Evolutionary conservation across 2,888 invertebrate species (phyloP).

Genomic region (Enchytraeus crypticus): DNA sequence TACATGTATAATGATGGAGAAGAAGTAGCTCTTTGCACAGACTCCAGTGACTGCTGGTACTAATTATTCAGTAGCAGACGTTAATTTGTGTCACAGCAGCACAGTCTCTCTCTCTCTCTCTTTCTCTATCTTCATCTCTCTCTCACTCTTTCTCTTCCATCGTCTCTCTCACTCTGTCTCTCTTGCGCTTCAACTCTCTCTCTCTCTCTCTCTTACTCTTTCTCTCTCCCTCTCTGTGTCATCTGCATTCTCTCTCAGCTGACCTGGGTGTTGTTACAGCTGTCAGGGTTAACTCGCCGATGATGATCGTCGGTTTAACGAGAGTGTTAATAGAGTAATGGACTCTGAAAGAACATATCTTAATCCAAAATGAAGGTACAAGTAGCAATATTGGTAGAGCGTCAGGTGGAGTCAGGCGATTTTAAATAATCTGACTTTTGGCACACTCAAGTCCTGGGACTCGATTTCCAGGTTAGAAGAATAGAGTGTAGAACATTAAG

Average conservation of each 20-base stretch:
- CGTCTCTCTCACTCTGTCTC: slow-evolving; percentile 3
- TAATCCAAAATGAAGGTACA: no score
- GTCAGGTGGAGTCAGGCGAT: no score
- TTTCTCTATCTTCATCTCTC: not conserved
- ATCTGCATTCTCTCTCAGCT: not conserved
- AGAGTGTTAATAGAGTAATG: no score
- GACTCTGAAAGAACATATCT: no score
- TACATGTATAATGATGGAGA: no score
- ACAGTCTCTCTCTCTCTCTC: not conserved
- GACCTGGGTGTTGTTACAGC: not conserved
- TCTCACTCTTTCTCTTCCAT: not conserved
- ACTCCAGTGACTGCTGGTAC: not conserved
- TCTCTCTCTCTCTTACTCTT: not conserved
- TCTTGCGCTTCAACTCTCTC: not conserved
- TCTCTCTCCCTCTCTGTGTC: slow-evolving; percentile 10
- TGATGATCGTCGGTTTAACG: no score
- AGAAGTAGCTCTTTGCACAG: no score
- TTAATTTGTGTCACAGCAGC: not conserved
- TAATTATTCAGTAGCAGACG: not conserved
- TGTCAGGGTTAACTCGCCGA: not conserved
- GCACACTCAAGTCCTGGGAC: no score
- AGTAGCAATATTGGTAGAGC: no score
- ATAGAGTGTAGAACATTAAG: no score
- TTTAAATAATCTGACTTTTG: no score
- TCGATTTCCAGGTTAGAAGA: no score